phyloP scores from a whole-genome alignment of 2,113 vertebrate species.

The Hystrix cristata region DNA sequence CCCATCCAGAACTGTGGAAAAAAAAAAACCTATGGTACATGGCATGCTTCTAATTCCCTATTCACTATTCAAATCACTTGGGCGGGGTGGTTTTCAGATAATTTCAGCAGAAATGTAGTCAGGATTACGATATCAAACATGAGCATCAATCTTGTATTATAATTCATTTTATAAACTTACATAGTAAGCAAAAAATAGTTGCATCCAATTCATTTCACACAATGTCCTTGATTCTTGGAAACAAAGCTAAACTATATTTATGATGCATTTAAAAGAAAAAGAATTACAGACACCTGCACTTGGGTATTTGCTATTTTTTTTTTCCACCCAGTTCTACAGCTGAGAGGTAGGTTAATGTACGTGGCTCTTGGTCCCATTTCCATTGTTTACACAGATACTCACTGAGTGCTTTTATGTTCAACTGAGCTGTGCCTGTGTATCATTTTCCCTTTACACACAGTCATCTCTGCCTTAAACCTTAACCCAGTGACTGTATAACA shows the following conservation, averaged over 20 bases:
- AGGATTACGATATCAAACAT: neutral
- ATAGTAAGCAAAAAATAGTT: slow-evolving; percentile 58
- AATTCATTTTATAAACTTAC: neutral
- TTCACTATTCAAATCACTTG: neutral
- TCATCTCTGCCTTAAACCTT: neutral
- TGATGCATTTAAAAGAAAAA: slow-evolving; percentile 6
- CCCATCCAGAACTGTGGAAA: neutral
- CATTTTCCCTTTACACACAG: neutral
- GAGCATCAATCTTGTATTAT: slow-evolving; percentile 39
- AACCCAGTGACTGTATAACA: neutral
- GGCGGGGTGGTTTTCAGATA: neutral
- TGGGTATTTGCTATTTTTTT: neutral
- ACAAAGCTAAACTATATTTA: slow-evolving; percentile 59
- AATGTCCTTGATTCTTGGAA: slow-evolving; percentile 63
- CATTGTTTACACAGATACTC: neutral
- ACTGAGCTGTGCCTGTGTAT: neutral
- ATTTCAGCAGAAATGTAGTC: slow-evolving; percentile 21
- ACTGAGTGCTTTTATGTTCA: neutral
- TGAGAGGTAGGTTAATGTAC: neutral
- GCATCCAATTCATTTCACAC: slow-evolving; percentile 15
- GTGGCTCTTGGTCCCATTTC: neutral
- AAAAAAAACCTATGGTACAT: neutral
- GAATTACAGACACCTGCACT: neutral
- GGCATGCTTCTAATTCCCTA: neutral
- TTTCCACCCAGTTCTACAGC: neutral